A percentile compares a stretch with the other conserved stretches of the same genome.
phyloP scores from a whole-genome alignment of 2,797 vertebrate species.

The Intellagama lesueurii region DNA sequence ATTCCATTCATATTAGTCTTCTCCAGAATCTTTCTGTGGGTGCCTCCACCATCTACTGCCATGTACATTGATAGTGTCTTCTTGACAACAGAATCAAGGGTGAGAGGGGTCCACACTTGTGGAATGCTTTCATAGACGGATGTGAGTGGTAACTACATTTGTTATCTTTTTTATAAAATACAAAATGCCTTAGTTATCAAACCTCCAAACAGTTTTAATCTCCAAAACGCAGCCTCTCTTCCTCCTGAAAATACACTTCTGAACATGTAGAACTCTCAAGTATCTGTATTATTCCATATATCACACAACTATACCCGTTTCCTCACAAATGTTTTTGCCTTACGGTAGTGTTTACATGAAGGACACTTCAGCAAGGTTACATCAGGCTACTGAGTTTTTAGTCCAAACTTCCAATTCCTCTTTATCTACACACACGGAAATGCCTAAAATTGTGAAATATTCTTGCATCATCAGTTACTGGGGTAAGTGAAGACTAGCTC shows the following conservation, averaged over 20 bases:
- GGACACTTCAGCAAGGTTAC: not conserved
- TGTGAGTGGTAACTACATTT: not conserved
- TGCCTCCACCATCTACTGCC: not conserved
- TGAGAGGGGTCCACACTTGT: not conserved
- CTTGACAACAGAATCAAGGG: not conserved
- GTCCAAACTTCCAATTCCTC: not conserved
- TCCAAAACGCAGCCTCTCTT: not conserved
- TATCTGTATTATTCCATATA: not conserved
- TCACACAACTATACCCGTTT: not conserved
- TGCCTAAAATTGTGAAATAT: not conserved
- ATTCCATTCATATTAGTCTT: not conserved
- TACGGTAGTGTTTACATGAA: not conserved
- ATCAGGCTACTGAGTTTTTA: not conserved
- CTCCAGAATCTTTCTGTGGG: not conserved
- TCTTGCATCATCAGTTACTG: not conserved
- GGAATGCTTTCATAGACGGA: not conserved
- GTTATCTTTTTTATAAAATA: not conserved
- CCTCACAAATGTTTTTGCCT: not conserved
- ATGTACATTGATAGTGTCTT: not conserved
- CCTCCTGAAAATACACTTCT: not conserved
- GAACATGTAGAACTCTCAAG: not conserved
- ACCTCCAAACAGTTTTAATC: not conserved
- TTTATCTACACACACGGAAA: not conserved
- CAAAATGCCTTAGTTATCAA: not conserved
- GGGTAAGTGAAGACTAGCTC: not conserved